Base-by-base conservation (phyloP, 37 sponge, comb jelly and placozoan species). In the Aplysina aerophoba region DNA sequence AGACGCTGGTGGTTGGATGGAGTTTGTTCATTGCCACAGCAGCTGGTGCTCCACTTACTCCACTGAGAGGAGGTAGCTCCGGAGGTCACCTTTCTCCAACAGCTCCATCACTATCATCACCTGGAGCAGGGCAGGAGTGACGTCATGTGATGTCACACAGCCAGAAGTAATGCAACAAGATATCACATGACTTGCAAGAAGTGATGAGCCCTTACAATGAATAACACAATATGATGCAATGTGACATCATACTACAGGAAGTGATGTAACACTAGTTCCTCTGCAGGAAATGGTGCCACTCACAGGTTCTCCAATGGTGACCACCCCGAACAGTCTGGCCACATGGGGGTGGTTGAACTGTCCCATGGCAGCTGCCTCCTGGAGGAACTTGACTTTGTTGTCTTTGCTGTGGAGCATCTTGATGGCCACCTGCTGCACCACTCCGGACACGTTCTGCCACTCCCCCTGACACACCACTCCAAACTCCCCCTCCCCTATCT, bases 331-430 rank as follows among this genome's bases (percentile, higher is more conserved):
- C 67, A 84, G 56, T 41, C n/a, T 15, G 57, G 41, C 84, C 28
- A 84, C 69, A 66, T 84, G 61, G 19, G 30, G 58, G 53, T 84
- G 84, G 72, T 84, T 34, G 53, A 84, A 84, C 65, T 84, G 84
- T 0, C 84, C 84, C 84, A 84, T 84, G 20, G 39, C 41, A 30
- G 84, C 84, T 25, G 84, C 84, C 50, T 84, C 84, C 38, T 35
- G 75, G 21, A 84, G 84, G 37, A 84, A 84, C 73, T 84, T 75
- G 1, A 66, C 69, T 53, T 65, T 63, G 21, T 67, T 72, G 28
- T 84, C 73, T 19, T 72, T 2, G 61, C 33, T 33, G 33, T 72
- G 61, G 55, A 84, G 84, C 13, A 27, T 75, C 50, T 84, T 84
- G 15, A 84, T 12, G 27, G 84, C 84, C 35, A 84, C 84, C 20